These are phyloP conservation scores for Diarsia dahlii DNA, from an alignment of 2,888 invertebrate genomes.

Conservation along the genomic window DNA sequence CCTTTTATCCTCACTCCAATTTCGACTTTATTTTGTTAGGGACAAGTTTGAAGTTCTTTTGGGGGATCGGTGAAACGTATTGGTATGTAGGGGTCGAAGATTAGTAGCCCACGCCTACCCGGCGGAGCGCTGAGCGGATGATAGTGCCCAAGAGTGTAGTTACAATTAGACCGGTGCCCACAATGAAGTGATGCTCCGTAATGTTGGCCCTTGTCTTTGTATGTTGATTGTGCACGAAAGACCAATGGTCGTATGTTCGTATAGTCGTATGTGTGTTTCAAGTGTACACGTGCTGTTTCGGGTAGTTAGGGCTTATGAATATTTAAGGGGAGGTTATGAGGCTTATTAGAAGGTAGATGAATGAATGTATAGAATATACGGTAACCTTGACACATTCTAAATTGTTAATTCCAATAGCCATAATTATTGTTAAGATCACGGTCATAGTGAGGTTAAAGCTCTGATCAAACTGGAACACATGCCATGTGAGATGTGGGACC, in stretches of 20 bases:
- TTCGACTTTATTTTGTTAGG: conserved; percentile 69
- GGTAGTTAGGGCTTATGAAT: conserved; percentile 61
- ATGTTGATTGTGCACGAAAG: conserved; percentile 89
- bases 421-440: neutral
- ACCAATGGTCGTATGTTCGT: conserved; percentile 66
- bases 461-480: neutral
- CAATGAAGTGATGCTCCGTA: conserved; percentile 90
- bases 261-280: conserved; percentile 32
- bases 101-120: conserved; percentile 90
- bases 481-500: neutral
- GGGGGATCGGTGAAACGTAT: conserved; percentile 73
- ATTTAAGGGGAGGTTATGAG: conserved; percentile 52
- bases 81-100: conserved; percentile 90
- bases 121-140: conserved; percentile 89
- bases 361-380: conserved; percentile 1
- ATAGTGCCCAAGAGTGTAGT: conserved; percentile 90
- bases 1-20: conserved; percentile 59
- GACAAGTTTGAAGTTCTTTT: conserved; percentile 72
- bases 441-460: neutral
- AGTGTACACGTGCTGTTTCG: conserved; percentile 52
- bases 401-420: neutral
- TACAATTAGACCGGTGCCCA: conserved; percentile 91
- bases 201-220: conserved; percentile 89
- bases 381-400: conserved; percentile 16
- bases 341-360: conserved; percentile 4